Conservation (phyloP, 2,797 vertebrate genomes). For the Microctenopoma lineatum region DNA sequence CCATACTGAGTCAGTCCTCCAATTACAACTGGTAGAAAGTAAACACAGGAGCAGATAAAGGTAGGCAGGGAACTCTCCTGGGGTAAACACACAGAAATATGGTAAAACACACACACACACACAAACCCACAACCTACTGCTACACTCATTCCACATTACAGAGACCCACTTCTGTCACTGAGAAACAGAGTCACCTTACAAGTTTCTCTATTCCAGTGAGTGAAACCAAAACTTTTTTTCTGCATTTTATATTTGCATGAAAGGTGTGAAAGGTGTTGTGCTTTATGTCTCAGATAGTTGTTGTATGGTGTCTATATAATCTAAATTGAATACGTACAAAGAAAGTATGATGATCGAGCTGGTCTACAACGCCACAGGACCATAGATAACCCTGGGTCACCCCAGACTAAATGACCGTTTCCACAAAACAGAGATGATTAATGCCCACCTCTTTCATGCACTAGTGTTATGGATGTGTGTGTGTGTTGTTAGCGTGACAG, state of each 20-base stretch:
- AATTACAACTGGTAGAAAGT: constrained; percentile 71
- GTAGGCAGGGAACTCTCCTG: constrained; percentile 53
- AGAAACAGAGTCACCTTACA: constrained; percentile 55
- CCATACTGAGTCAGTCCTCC: constrained; percentile 67
- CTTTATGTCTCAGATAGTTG: background rate
- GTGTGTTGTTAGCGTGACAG: constrained; percentile 45
- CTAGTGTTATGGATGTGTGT: constrained; percentile 1
- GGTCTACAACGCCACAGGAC: constrained; percentile 15
- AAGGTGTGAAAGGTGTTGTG: background rate
- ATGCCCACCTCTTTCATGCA: constrained; percentile 52
- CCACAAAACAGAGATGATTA: constrained; percentile 63
- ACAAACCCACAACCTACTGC: constrained; percentile 21
- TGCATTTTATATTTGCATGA: constrained; percentile 7
- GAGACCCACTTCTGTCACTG: constrained; percentile 56
- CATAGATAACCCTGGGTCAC: constrained; percentile 62
- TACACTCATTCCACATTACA: constrained; percentile 33
- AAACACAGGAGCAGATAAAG: constrained; percentile 65
- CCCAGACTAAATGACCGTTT: constrained; percentile 56
- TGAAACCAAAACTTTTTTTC: background rate
- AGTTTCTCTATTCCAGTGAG: constrained; percentile 3
- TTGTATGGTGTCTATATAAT: background rate
- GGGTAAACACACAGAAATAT: constrained; percentile 32
- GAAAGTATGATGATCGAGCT: constrained; percentile 17
- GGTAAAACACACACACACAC: constrained; percentile 22
- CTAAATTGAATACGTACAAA: too few species aligned